Base-by-base conservation (phyloP, 2,797 vertebrate species). In the Fringilla coelebs region DNA sequence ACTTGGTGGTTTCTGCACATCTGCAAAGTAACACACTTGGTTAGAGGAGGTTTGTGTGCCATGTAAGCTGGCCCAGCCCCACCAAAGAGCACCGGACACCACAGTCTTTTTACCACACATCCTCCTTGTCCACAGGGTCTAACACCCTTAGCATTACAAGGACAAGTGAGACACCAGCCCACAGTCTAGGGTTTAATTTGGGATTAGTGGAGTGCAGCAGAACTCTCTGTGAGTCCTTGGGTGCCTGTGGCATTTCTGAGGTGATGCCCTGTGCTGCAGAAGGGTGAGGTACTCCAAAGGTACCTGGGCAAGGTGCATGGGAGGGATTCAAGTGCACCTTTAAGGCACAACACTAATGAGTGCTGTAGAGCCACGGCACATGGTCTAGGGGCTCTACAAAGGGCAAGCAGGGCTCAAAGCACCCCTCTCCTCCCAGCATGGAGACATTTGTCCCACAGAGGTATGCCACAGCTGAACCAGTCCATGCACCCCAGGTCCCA, bases 21-120 rank as follows among this genome's bases (percentile, higher is more conserved):
- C 97, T 97, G 94, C 61, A 89, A 96, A 85, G 52, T 28, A 93
- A 95, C 24, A 84, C 3, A 0, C n/a, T 87, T 61, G 36, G 57
- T 97, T 85, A 95, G 58, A 76, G 85, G 52, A 45, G 48, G 40
- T 6, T 62, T 83, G 19, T 7, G 5, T 41, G 34, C 17, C 41
- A 73, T 0, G 0, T 28, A 12, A 86, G 26, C 43, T 58, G 58
- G 40, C 28, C 13, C 24, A 83, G 61, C 15, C 11, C 25, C 22
- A 10, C 9, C 1, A 3, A 68, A 16, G 19, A 41, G 26, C 1
- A 2, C 40, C 58, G 74, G 51, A 74, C n/a, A 73, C 22, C 10
- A 26, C 58, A 83, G 45, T 11, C 14, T 41, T 76, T 58, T 57
- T n/a, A 87, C 32, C 21, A 46, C 2, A 1, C 18, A 32, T 76